Evolutionary conservation across 2,113 vertebrate species (phyloP).

Genomic region (Xyliphius kryptos): DNA sequence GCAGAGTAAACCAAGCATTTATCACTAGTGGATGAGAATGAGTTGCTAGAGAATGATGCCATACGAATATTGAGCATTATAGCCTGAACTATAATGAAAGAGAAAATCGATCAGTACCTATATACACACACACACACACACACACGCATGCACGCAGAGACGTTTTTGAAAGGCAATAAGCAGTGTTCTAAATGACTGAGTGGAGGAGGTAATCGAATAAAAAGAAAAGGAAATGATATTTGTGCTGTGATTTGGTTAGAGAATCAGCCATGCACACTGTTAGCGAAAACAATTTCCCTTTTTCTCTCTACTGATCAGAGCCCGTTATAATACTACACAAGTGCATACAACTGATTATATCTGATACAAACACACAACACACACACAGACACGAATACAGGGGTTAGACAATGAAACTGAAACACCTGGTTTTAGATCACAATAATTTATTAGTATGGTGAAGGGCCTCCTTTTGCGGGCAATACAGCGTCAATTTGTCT

Average conservation of each 20-base stretch:
- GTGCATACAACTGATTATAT: background rate
- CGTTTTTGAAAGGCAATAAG: conserved; percentile 31
- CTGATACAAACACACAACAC: background rate
- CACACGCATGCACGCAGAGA: background rate
- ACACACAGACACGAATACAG: no score
- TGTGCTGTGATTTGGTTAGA: conserved; percentile 34
- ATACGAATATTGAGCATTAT: no score
- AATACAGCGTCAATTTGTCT: no score
- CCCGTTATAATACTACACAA: conserved; percentile 6
- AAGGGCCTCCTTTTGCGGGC: no score
- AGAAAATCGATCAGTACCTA: conserved; percentile 10
- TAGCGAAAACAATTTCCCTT: conserved; percentile 16
- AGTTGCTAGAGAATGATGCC: no score
- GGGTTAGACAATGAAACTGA: no score
- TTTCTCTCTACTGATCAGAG: conserved; percentile 10
- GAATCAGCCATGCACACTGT: conserved; percentile 19
- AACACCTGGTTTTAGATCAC: no score
- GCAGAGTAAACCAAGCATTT: no score
- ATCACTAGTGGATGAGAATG: no score
- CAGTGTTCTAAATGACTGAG: conserved; percentile 24
- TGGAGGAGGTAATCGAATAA: conserved; percentile 30
- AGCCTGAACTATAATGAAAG: conserved; percentile 11
- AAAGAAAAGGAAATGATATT: conserved; percentile 34
- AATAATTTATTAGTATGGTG: no score
- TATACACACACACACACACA: no score